A percentile compares a stretch with the other conserved stretches of the same genome.
phyloP scores from a whole-genome alignment of 2,888 invertebrate species.

The Trichopoda pennipes region DNA sequence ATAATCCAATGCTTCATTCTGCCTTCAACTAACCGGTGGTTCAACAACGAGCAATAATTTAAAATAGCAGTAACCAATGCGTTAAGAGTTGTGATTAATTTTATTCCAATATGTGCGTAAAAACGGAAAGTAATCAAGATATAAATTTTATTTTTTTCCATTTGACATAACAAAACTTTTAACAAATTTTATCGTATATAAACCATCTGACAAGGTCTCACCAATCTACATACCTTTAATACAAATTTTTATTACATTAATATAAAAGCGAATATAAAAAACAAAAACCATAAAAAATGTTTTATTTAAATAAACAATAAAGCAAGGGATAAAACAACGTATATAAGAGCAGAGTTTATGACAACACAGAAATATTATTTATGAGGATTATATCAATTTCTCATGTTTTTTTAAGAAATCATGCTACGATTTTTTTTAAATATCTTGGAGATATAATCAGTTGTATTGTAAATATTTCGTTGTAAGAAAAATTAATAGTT shows the following conservation, averaged over 20 bases:
- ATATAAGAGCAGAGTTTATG: slow-evolving; percentile 43
- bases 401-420: background rate
- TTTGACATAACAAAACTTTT: slow-evolving; percentile 35
- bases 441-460: slow-evolving; percentile 8
- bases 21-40: too few species aligned
- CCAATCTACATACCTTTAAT: too few species aligned
- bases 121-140: background rate
- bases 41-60: too few species aligned
- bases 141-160: slow-evolving; percentile 20
- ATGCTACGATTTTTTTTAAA: background rate
- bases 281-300: slow-evolving; percentile 27
- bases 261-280: background rate
- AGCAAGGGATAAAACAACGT: background rate
- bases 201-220: too few species aligned
- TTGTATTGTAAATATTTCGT: slow-evolving; percentile 21
- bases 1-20: too few species aligned
- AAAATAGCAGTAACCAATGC: too few species aligned
- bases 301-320: slow-evolving; percentile 31
- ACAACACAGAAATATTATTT: slow-evolving; percentile 37
- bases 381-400: slow-evolving; percentile 48
- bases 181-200: too few species aligned
- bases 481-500: slow-evolving; percentile 33
- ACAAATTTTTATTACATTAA: background rate
- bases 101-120: too few species aligned
- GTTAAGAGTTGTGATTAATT: too few species aligned